These are phyloP conservation scores for Cryptus armator DNA, from an alignment of 2,888 invertebrate genomes.

Conservation along the genomic window DNA sequence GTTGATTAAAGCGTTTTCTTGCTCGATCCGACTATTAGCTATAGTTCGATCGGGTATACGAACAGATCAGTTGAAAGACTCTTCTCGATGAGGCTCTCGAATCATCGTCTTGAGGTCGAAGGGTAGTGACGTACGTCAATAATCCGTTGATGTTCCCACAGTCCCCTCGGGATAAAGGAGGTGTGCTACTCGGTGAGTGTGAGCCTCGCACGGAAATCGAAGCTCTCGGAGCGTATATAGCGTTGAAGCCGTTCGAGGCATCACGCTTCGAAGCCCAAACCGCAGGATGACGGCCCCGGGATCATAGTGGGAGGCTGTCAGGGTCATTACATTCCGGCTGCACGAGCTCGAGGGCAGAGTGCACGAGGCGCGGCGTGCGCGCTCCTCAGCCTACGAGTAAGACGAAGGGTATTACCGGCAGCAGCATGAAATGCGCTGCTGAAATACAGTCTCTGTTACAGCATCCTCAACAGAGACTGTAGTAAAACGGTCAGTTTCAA, in stretches of 20 bases:
- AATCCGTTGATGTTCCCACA: conserved; percentile 75
- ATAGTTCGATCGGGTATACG: conserved; percentile 43
- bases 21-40: conserved; percentile 59
- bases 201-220: conserved; percentile 26
- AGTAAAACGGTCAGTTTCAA: conserved; percentile 16
- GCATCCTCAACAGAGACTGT: background rate
- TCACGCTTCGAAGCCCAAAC: conserved; percentile 59
- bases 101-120: conserved; percentile 57
- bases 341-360: conserved; percentile 60
- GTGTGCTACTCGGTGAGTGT: conserved; percentile 29
- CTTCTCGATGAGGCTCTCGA: conserved; percentile 36
- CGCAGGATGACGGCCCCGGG: conserved; percentile 58
- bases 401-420: conserved; percentile 51
- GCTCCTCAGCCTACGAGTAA: conserved; percentile 57
- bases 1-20: conserved; percentile 70
- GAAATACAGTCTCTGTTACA: background rate
- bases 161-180: conserved; percentile 37
- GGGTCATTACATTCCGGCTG: conserved; percentile 74
- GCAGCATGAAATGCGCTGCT: background rate
- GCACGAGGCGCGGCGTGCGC: conserved; percentile 62
- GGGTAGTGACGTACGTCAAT: conserved; percentile 72
- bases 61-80: conserved; percentile 2
- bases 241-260: conserved; percentile 57
- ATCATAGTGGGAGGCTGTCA: conserved; percentile 73
- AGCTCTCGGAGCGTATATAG: conserved; percentile 48